phyloP scores from a whole-genome alignment of 2,797 vertebrate species.

The Alexandromys oeconomus region DNA sequence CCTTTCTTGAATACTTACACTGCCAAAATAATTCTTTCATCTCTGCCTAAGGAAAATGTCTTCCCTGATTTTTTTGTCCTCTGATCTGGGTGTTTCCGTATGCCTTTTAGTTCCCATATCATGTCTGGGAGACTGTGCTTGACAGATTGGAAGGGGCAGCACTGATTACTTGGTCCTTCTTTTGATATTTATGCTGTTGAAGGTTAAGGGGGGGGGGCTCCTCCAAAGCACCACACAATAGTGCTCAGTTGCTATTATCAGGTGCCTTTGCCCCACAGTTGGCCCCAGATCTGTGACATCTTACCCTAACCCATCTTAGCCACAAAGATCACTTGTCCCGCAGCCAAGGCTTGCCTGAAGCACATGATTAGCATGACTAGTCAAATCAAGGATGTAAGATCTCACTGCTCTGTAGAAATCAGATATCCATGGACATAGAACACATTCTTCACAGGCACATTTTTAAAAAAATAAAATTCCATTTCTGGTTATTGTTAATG shows the following conservation, averaged over 20 bases:
- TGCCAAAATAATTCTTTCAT: background rate
- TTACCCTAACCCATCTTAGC: background rate
- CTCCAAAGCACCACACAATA: background rate
- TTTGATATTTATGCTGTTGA: background rate
- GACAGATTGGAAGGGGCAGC: background rate
- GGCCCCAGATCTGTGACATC: background rate
- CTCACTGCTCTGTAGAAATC: background rate
- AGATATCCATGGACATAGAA: background rate
- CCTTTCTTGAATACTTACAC: background rate
- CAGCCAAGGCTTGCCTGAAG: background rate
- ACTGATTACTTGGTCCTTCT: too few species aligned
- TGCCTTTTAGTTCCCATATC: background rate
- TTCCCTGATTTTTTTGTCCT: too few species aligned
- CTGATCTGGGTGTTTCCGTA: background rate
- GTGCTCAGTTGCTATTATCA: background rate
- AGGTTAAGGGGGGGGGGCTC: background rate
- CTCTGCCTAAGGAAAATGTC: background rate
- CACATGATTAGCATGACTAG: background rate
- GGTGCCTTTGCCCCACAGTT: fast-evolving
- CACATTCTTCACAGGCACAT: background rate
- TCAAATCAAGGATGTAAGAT: background rate
- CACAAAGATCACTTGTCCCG: too few species aligned
- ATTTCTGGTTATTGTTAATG: background rate
- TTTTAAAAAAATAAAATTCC: background rate
- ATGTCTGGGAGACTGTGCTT: background rate